Evolutionary conservation across 1,140 invertebrate genomes (phyloP), one percentile per base, ranked within the genome.

Genomic region (Habropoda laboriosa): DNA sequence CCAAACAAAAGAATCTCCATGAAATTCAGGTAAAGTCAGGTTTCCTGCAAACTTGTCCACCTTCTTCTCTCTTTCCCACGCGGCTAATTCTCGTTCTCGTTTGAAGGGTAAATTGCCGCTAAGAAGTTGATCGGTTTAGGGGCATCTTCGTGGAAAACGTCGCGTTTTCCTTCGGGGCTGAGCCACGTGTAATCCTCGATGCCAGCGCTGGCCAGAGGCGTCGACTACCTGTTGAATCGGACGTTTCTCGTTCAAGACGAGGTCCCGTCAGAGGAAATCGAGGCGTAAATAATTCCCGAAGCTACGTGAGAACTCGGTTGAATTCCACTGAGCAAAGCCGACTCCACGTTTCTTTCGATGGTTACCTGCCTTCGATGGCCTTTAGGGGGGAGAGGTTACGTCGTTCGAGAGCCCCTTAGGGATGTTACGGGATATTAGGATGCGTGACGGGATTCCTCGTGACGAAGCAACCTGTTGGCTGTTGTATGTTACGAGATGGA

Each of bases 151-250:
- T 53, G 35, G 24, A 64, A 75, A 42, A 32, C 42, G 10, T 10
- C 58, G 45, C 27, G 27, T 42, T 64, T 42, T 53, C 45, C 24
- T 21, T 40, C 21, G 21, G 7, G 18, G 27, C 0, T 10, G n/a
- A 38, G 21, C 60, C 27, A 27, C 21, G 57, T 63, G 60, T 53
- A 72, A 60, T 45, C 27, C 21, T 13, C 45, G 5, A n/a, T n/a
- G n/a, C n/a, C n/a, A n/a, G n/a, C n/a, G n/a, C n/a, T 7, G 47
- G n/a, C 7, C n/a, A 6, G 24, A 64, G 32, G 21, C 42, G 30
- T 75, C 72, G 58, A 70, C 80, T 82, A 82, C 74, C 80, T 84
- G 82, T 84, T 83, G 81, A 82, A 68, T 27, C 30, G 30, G 24
- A 21, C 8, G 8, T 21, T 45, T 18, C 49, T 77, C 75, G 60